Evolutionary conservation across 1,140 invertebrate genomes (phyloP).

Genomic region (Nephila pilipes): DNA sequence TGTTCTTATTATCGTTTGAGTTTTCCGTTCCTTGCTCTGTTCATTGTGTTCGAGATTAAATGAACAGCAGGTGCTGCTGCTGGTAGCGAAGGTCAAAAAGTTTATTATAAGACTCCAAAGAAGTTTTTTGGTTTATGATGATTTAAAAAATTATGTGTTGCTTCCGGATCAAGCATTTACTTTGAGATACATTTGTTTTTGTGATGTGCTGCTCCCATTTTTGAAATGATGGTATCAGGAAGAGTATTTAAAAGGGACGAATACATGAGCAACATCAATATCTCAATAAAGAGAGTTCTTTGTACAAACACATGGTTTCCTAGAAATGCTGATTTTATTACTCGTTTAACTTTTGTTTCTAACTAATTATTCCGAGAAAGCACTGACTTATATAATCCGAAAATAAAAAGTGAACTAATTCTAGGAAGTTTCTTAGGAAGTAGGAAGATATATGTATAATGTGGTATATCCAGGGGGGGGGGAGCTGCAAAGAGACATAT

Average conservation of each 20-base stretch:
- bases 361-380: background rate
- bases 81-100: constrained; percentile 43
- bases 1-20: constrained; percentile 18
- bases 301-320: background rate
- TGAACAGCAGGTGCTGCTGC: constrained; percentile 26
- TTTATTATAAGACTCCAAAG: constrained; percentile 1
- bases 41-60: constrained; percentile 26
- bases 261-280: background rate
- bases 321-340: background rate
- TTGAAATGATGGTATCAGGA: background rate
- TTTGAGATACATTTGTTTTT: background rate
- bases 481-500: too few relatives aligned
- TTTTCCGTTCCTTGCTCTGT: background rate
- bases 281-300: background rate
- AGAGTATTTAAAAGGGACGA: background rate
- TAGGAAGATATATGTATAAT: too few relatives aligned
- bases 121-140: background rate
- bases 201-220: background rate
- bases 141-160: constrained; percentile 32
- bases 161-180: constrained; percentile 24
- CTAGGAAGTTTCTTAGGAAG: too few relatives aligned
- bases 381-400: too few relatives aligned
- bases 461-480: too few relatives aligned
- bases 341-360: background rate
- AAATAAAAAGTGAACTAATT: too few relatives aligned